Conservation (phyloP, 2,797 vertebrate genomes). For the Rhinella marina region DNA sequence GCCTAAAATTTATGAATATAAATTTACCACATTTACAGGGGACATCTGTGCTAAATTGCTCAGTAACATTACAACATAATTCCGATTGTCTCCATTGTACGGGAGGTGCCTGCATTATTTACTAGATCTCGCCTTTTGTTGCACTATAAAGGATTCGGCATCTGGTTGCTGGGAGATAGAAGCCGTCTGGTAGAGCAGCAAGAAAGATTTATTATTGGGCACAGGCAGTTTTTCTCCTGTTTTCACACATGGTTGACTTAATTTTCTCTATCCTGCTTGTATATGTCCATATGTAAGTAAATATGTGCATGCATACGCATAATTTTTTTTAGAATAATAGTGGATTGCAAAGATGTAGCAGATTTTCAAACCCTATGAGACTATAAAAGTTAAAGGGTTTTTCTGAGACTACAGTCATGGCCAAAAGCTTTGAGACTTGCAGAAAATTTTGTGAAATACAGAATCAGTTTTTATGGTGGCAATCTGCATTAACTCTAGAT, state of each 20-base stretch:
- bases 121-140: slow-evolving; percentile 50
- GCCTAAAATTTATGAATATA: neutral
- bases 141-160: slow-evolving; percentile 38
- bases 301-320: neutral
- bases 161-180: slow-evolving; percentile 62
- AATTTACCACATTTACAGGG: neutral
- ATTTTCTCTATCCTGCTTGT: neutral
- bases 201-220: slow-evolving; percentile 41
- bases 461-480: no score
- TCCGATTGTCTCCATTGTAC: slow-evolving; percentile 11
- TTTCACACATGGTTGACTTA: neutral
- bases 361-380: no score
- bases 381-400: no score
- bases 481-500: no score
- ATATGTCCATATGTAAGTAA: neutral
- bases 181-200: slow-evolving; percentile 14
- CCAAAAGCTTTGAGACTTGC: no score
- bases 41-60: neutral
- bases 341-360: no score
- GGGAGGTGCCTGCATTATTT: slow-evolving; percentile 22
- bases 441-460: no score
- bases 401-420: no score
- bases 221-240: neutral
- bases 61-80: slow-evolving; percentile 7
- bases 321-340: neutral